These are phyloP conservation scores for Peromyscus aztecus DNA, from an alignment of 2,797 vertebrate species.

Conservation along the genomic window DNA sequence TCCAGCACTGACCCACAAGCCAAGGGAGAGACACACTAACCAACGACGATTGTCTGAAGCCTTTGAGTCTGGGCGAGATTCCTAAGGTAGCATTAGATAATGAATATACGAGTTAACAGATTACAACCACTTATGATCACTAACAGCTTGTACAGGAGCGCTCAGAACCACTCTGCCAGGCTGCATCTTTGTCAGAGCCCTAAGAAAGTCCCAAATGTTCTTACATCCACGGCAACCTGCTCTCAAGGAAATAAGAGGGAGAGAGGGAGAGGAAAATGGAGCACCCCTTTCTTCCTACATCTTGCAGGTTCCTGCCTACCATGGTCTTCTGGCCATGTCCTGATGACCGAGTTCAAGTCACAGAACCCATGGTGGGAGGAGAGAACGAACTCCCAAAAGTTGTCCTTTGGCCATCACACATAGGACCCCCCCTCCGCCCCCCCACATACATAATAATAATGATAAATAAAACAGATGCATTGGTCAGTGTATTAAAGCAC, in stretches of 20 bases:
- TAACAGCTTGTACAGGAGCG: neutral
- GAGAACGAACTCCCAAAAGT: neutral
- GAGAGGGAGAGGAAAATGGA: neutral
- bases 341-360: neutral
- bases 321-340: neutral
- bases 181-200: conserved; percentile 18
- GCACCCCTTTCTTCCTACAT: neutral
- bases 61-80: neutral
- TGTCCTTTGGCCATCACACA: neutral
- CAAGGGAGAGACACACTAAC: neutral
- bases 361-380: neutral
- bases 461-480: neutral
- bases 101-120: neutral
- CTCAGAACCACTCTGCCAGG: neutral
- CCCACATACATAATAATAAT: neutral
- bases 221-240: neutral
- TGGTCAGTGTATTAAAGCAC: neutral
- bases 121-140: neutral
- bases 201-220: neutral
- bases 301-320: neutral
- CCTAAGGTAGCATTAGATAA: neutral
- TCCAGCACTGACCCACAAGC: neutral
- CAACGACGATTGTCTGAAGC: neutral
- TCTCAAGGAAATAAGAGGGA: conserved; percentile 4
- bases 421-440: neutral